Evolutionary conservation across 1,140 invertebrate species (phyloP).

Genomic region (Batillaria attramentaria): DNA sequence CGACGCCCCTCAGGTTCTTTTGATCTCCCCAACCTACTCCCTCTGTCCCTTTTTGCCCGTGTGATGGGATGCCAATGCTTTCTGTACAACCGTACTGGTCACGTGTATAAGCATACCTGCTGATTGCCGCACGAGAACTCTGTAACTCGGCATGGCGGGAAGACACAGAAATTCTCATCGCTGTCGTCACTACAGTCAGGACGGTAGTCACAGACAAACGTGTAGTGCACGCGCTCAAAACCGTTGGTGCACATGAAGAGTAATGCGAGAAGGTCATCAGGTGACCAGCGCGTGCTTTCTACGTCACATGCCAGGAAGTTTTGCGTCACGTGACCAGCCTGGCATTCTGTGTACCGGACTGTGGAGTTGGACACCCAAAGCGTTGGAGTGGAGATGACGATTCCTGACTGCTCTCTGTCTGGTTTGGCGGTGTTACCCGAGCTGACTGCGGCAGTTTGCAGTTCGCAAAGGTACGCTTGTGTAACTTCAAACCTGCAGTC

Average conservation of each 20-base stretch:
- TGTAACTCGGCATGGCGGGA: conserved; percentile 5
- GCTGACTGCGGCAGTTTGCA: background rate
- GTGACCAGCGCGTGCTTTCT: background rate
- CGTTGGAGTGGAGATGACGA: too few species aligned
- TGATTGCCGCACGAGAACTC: too few species aligned
- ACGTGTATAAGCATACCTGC: too few species aligned
- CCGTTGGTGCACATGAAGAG: background rate
- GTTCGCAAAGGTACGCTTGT: background rate
- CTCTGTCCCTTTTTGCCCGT: too few species aligned
- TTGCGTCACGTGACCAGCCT: background rate
- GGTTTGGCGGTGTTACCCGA: background rate
- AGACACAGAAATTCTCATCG: conserved; percentile 17
- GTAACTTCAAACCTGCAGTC: background rate
- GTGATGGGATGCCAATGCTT: too few species aligned
- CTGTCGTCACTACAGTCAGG: conserved; percentile 8
- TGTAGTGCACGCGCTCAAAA: conserved; percentile 9
- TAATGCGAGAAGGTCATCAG: background rate
- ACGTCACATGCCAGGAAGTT: conserved; percentile 5
- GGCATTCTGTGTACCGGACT: background rate
- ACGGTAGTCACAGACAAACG: conserved; percentile 30
- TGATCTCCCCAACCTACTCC: too few species aligned
- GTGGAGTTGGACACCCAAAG: too few species aligned
- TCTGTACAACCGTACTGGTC: too few species aligned
- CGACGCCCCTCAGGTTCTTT: too few species aligned
- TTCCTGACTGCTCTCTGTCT: background rate